These are phyloP conservation scores for Nestor notabilis DNA, from an alignment of 2,113 vertebrate species.

Conservation along the genomic window DNA sequence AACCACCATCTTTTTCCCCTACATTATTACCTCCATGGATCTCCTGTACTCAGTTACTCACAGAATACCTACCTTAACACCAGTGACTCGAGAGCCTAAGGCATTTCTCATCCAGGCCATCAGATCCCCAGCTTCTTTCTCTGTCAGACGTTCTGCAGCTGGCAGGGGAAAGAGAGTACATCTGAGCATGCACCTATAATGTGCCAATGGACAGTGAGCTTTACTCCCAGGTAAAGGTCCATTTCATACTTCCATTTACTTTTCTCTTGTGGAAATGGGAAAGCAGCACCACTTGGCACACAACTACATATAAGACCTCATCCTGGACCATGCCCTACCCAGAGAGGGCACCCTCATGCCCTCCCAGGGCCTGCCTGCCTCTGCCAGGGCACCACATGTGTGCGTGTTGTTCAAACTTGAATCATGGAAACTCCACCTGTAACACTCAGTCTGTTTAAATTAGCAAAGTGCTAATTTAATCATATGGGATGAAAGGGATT, in stretches of 20 bases:
- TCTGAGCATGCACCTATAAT: fast-evolving
- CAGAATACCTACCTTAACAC: slow-evolving; percentile 84
- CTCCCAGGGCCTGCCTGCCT: neutral
- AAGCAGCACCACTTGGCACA: neutral
- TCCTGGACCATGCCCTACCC: fast-evolving
- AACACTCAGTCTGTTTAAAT: neutral
- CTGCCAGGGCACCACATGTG: neutral
- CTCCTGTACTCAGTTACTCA: neutral
- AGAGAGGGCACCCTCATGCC: neutral
- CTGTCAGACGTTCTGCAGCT: slow-evolving; percentile 84
- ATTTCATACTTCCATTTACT: neutral
- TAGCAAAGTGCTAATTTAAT: neutral
- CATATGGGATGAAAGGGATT: neutral
- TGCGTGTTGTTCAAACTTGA: neutral
- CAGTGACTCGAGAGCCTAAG: slow-evolving; percentile 83
- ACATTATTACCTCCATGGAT: fast-evolving
- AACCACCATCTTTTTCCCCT: neutral
- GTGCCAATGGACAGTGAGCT: neutral
- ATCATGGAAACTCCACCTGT: neutral
- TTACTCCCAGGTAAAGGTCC: too few relatives aligned
- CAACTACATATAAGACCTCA: neutral
- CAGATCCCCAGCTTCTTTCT: slow-evolving; percentile 87
- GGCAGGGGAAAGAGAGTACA: neutral
- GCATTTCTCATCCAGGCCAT: slow-evolving; percentile 94
- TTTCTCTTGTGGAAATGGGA: neutral